A percentile compares a stretch with the other conserved stretches of the same genome.
Evolutionary conservation across 1,140 invertebrate species (phyloP).

Genomic region (Thaumatotibia leucotreta): DNA sequence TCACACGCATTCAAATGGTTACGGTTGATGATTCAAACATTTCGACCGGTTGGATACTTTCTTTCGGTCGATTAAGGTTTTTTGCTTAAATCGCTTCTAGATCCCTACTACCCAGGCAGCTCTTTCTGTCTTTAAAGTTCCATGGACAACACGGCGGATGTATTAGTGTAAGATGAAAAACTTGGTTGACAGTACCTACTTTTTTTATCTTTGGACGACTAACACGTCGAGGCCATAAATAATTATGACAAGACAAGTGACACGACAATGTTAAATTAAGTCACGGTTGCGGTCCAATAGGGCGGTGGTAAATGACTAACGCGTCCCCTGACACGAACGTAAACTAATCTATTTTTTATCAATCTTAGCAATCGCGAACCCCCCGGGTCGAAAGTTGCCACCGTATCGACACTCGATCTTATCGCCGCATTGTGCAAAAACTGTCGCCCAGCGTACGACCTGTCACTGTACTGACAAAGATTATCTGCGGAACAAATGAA

Average conservation of each 20-base stretch:
- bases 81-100: no score
- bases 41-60: neutral
- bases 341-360: neutral
- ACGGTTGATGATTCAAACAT: neutral
- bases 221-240: no score
- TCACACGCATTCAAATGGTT: neutral
- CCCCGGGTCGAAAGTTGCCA: neutral
- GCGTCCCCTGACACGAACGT: neutral
- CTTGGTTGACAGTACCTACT: no score
- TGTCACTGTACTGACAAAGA: slow-evolving; percentile 1
- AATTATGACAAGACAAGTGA: neutral
- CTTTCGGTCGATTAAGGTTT: neutral
- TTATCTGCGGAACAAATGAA: slow-evolving; percentile 10
- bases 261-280: neutral
- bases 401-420: slow-evolving; percentile 2
- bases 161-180: no score
- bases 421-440: slow-evolving; percentile 7
- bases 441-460: neutral
- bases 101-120: no score
- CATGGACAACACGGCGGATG: no score
- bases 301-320: neutral
- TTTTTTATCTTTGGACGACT: no score
- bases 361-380: neutral
- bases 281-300: neutral
- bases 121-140: no score